Evolutionary conservation across 92 coral and sea anemone species (phyloP).

Genomic region (Pocillopora meandrina): DNA sequence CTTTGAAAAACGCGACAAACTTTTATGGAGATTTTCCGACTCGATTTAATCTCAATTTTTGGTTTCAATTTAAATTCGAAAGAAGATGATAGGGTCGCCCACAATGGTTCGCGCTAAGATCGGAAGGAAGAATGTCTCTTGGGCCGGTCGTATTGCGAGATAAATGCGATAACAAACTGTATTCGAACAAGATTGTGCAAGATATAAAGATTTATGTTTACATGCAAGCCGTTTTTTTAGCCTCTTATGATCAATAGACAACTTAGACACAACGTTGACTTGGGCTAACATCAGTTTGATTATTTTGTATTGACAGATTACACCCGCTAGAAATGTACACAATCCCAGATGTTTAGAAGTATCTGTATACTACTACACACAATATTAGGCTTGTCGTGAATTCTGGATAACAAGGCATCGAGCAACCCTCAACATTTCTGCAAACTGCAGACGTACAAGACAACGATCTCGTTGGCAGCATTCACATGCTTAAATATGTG

Average conservation of each 20-base stretch:
- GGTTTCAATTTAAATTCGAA: too few relatives aligned
- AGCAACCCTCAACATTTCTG: not conserved
- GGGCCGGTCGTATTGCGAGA: too few relatives aligned
- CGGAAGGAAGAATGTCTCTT: too few relatives aligned
- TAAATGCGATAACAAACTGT: not conserved
- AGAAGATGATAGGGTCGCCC: too few relatives aligned
- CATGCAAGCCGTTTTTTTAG: not conserved
- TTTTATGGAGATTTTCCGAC: too few relatives aligned
- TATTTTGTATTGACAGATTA: constrained; percentile 33
- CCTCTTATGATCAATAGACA: not conserved
- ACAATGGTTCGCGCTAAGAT: too few relatives aligned
- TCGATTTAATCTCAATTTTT: too few relatives aligned
- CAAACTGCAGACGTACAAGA: not conserved
- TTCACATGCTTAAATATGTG: constrained; percentile 15
- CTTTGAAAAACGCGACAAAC: too few relatives aligned
- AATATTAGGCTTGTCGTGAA: not conserved
- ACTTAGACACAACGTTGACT: not conserved
- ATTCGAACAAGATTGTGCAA: not conserved
- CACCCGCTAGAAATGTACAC: constrained; percentile 17
- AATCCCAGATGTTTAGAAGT: constrained; percentile 39
- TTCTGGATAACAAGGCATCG: constrained; percentile 23
- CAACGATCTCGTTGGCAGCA: not conserved
- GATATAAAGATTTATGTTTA: not conserved
- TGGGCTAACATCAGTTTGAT: constrained; percentile 22
- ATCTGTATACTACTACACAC: not conserved